These are phyloP conservation scores for Caenorhabditis becei DNA, from an alignment of 2,888 invertebrate genomes.

Conservation along the genomic window DNA sequence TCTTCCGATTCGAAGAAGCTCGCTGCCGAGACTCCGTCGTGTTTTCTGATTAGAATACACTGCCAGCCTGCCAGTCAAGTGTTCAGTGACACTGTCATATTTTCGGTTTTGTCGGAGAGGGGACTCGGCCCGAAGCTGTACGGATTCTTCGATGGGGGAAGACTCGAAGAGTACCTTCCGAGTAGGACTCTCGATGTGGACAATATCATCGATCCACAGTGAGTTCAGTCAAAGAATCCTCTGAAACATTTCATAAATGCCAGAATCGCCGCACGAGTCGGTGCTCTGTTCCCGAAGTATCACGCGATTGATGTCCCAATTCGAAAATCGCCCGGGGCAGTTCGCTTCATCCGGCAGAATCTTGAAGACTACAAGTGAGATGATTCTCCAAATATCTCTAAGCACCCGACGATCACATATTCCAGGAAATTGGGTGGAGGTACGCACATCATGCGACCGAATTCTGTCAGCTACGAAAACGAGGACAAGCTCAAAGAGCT, in stretches of 20 bases:
- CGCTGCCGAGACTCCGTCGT: slow-evolving; percentile 81
- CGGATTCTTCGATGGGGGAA: slow-evolving; percentile 94
- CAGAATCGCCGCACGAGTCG: slow-evolving; percentile 40
- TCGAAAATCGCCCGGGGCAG: slow-evolving; percentile 22
- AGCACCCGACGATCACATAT: too few relatives aligned
- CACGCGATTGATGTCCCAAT: slow-evolving; percentile 43
- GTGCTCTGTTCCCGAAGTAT: slow-evolving; percentile 33
- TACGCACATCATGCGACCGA: slow-evolving; percentile 22
- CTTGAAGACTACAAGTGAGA: slow-evolving; percentile 12
- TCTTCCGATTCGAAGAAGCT: slow-evolving; percentile 80
- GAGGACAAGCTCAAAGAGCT: slow-evolving; percentile 6
- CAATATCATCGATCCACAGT: slow-evolving; percentile 25
- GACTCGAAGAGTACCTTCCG: slow-evolving; percentile 95
- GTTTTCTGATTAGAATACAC: slow-evolving; percentile 49
- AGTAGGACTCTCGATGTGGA: slow-evolving; percentile 40
- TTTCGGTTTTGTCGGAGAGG: slow-evolving; percentile 93
- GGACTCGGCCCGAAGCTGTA: slow-evolving; percentile 93
- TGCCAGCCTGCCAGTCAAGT: slow-evolving; percentile 84
- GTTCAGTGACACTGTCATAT: slow-evolving; percentile 94
- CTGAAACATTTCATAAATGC: background rate
- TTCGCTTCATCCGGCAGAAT: slow-evolving; percentile 28
- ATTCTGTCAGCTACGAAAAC: slow-evolving; percentile 23
- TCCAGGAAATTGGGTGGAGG: slow-evolving; percentile 23
- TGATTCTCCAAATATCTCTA: background rate
- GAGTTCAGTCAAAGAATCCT: background rate